Base-by-base conservation (phyloP, 2,113 vertebrate genomes). In the Corythaeola cristata region DNA sequence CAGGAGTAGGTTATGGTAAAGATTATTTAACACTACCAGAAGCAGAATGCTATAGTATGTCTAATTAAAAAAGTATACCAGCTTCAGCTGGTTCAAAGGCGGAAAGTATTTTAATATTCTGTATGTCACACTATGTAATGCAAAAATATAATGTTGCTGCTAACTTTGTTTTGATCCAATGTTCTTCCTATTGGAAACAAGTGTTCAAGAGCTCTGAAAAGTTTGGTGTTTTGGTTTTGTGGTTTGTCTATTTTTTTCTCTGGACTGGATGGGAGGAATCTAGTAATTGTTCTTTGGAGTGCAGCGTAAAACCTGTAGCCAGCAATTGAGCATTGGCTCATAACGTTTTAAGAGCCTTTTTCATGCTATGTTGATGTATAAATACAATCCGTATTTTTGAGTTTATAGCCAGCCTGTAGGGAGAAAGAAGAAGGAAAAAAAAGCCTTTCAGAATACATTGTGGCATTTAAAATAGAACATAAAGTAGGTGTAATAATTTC, bases 11-110 rank as follows among this genome's bases (percentile, higher is more conserved):
- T 66, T 84, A 68, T 87, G 73, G 20, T 79, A 77, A 94, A 90
- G 64, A 82, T 94, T 95, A 87, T 94, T 96, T 79, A 68, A 85
- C 7, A 18, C 22, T 64, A 72, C 13, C 49, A 81, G 66, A 81
- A 92, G 80, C 39, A 79, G 45, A 84, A 85, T 62, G 19, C 9
- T 82, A 14, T 55, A 72, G 14, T 90, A 45, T 35, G 41, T 72
- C 39, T 92, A 92, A 89, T 81, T 92, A 94, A 89, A 96, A 95
- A 93, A 92, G 26, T 79, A 39, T 55, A 60, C 45, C 16, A 62
- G 49, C 13, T 79, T 92, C 41, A 78, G 24, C 24, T 87, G 30
- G 59, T 85, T 88, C 49, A 85, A 85, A 88, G 23, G 33, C 52
- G 93, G 69, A 60, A 77, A 76, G 17, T 45, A 53, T 79, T 92